A percentile compares a stretch with the other conserved stretches of the same genome.
Conservation (phyloP, 2,888 invertebrate genomes). For the Cosmia trapezina region DNA sequence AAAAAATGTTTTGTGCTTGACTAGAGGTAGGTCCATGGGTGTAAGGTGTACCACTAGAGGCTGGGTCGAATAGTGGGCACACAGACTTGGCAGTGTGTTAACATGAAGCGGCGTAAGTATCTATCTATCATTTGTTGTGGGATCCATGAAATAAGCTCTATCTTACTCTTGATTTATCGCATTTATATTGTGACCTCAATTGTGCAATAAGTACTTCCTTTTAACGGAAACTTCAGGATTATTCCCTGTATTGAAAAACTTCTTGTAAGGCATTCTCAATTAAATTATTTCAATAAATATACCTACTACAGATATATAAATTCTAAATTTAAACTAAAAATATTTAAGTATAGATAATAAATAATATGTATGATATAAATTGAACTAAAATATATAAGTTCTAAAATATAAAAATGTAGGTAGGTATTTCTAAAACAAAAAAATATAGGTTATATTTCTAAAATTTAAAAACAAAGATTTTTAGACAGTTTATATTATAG, state of each 20-base stretch:
- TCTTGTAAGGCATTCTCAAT: not conserved
- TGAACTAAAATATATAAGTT: not conserved
- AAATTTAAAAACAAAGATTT: too few relatives aligned
- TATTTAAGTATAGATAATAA: too few relatives aligned
- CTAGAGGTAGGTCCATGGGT: slow-evolving; percentile 76
- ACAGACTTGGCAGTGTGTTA: slow-evolving; percentile 75
- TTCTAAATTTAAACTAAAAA: not conserved
- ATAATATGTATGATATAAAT: too few relatives aligned
- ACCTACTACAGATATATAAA: too few relatives aligned
- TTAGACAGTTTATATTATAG: too few relatives aligned
- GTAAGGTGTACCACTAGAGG: slow-evolving; percentile 76
- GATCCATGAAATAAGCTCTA: slow-evolving; percentile 80
- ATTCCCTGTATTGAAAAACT: fast-evolving
- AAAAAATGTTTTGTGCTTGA: slow-evolving; percentile 82
- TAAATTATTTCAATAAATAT: not conserved
- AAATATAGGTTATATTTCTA: not conserved
- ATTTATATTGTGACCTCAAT: slow-evolving; percentile 79
- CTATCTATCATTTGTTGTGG: slow-evolving; percentile 85
- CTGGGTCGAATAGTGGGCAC: slow-evolving; percentile 79
- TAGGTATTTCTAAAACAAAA: not conserved
- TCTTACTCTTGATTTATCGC: slow-evolving; percentile 82
- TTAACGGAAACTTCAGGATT: not conserved
- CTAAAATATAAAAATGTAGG: not conserved
- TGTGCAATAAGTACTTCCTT: slow-evolving; percentile 51
- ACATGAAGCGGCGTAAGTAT: slow-evolving; percentile 83